Percentiles rank a stretch among this genome's conserved stretches.
Evolutionary conservation across 2,797 vertebrate genomes (phyloP).

Genomic region (Sebastes hubbsi): DNA sequence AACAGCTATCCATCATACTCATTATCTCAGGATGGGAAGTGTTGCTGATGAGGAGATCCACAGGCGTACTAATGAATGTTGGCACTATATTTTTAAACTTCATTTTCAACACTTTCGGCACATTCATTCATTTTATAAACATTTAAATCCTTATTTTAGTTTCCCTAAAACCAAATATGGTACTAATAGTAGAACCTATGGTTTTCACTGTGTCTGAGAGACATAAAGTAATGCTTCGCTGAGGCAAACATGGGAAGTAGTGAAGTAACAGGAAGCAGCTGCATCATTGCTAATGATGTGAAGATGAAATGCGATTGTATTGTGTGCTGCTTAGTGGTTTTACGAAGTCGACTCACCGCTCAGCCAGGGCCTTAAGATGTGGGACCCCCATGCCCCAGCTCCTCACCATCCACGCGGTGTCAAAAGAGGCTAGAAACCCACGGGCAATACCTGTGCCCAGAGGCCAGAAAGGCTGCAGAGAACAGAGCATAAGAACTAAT

Average conservation of each 20-base stretch:
- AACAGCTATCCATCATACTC: not conserved
- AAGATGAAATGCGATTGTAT: not conserved
- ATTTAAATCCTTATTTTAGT: not conserved
- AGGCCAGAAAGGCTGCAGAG: constrained; percentile 94
- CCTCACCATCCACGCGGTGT: constrained; percentile 93
- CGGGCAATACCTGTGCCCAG: constrained; percentile 93
- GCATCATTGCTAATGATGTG: not conserved
- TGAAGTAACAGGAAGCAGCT: not conserved
- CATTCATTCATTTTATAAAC: not conserved
- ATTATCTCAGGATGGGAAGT: constrained; percentile 9
- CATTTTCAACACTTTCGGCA: not conserved
- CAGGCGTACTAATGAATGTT: not conserved
- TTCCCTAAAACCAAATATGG: not conserved
- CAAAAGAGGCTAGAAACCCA: constrained; percentile 92
- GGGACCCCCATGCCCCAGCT: constrained; percentile 85
- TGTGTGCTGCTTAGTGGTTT: not conserved
- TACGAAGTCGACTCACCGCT: constrained; percentile 81
- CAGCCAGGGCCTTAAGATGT: constrained; percentile 87
- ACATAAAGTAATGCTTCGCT: not conserved
- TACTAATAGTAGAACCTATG: not conserved
- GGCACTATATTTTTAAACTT: not conserved
- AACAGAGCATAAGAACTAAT: not conserved
- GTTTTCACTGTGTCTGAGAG: not conserved
- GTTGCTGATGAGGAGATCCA: not conserved
- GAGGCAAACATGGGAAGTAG: not conserved